Conservation (phyloP, 2,888 invertebrate genomes). For the Laothoe populi region DNA sequence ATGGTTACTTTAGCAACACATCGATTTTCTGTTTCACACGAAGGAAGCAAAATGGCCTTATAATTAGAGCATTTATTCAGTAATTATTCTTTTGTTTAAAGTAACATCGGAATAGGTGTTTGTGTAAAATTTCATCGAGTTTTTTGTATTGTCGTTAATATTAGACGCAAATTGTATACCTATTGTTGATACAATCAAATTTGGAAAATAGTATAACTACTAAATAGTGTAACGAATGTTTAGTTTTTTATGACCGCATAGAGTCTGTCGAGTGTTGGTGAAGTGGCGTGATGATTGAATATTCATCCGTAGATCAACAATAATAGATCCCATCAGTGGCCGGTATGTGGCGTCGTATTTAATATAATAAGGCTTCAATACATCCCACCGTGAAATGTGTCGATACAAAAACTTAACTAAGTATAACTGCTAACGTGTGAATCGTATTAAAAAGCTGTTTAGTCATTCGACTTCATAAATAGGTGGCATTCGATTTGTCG, state of each 20-base stretch:
- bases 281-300: conserved; percentile 80
- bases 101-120: conserved; percentile 47
- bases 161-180: conserved; percentile 11
- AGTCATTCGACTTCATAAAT: conserved; percentile 84
- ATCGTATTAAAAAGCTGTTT: conserved; percentile 84
- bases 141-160: conserved; percentile 23
- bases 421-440: conserved; percentile 84
- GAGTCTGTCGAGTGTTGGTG: conserved; percentile 66
- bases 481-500: conserved; percentile 83
- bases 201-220: conserved; percentile 50
- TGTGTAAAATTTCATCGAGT: conserved; percentile 38
- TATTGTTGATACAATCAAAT: conserved; percentile 42
- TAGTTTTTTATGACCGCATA: conserved; percentile 60
- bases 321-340: conserved; percentile 81
- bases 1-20: conserved; percentile 65
- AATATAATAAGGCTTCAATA: conserved; percentile 83
- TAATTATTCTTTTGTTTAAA: conserved; percentile 54
- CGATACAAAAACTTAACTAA: conserved; percentile 83
- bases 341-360: conserved; percentile 83
- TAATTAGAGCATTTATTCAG: conserved; percentile 70
- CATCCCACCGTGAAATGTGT: conserved; percentile 83
- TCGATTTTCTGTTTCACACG: conserved; percentile 71
- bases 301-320: conserved; percentile 83
- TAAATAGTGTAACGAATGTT: conserved; percentile 59
- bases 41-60: conserved; percentile 72